phyloP scores from a whole-genome alignment of 2,888 invertebrate genomes.

The Pteria penguin region DNA sequence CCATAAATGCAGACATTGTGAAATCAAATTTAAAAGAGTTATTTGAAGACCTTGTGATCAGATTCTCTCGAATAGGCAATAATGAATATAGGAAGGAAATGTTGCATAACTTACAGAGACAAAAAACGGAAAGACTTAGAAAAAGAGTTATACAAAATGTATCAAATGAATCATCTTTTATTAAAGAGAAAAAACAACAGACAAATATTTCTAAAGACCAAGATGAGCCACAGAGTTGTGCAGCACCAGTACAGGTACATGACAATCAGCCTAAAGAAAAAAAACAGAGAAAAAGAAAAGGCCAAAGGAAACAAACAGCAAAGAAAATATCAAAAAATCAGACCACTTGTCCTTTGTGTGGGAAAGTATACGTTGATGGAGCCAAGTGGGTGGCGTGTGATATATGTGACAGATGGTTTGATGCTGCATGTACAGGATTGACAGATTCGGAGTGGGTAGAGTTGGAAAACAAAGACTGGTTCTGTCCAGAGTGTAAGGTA shows the following conservation, averaged over 20 bases:
- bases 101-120: background rate
- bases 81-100: background rate
- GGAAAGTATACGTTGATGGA: background rate
- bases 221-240: too few species aligned
- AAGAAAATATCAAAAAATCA: background rate
- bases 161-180: background rate
- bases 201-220: background rate
- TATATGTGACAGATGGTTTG: slow-evolving; percentile 23
- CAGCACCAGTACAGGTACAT: too few species aligned
- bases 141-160: background rate
- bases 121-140: background rate
- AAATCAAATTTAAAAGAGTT: background rate
- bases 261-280: background rate
- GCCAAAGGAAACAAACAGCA: background rate
- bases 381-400: slow-evolving; percentile 20
- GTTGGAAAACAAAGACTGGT: background rate
- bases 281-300: background rate
- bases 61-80: background rate
- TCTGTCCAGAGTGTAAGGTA: slow-evolving; percentile 12
- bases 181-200: background rate
- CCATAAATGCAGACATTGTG: background rate
- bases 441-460: background rate
- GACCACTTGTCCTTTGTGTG: background rate
- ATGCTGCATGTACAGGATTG: background rate
- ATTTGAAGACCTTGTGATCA: background rate